phyloP scores from a whole-genome alignment of 2,113 vertebrate species.

The Mugil cephalus region DNA sequence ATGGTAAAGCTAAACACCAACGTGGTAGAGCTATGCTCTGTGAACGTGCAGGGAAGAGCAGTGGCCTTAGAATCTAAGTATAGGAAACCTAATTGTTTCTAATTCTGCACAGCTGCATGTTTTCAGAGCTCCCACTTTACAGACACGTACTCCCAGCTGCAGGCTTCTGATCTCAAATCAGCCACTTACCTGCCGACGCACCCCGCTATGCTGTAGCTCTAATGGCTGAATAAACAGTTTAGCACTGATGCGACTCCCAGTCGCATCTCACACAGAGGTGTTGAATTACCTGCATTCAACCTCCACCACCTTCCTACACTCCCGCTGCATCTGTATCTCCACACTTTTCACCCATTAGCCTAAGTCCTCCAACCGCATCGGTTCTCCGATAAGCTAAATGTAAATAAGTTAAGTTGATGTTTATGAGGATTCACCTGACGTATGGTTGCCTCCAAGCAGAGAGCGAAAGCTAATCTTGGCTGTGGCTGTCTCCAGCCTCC shows the following conservation, averaged over 20 bases:
- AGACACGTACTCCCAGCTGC: background rate
- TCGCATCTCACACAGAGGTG: slow-evolving; percentile 55
- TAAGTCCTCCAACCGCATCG: slow-evolving; percentile 53
- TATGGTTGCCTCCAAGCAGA: slow-evolving; percentile 2
- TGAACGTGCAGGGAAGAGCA: background rate
- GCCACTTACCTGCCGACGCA: slow-evolving; percentile 37
- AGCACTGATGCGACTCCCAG: slow-evolving; percentile 72
- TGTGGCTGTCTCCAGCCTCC: slow-evolving; percentile 50
- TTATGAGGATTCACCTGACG: slow-evolving; percentile 39
- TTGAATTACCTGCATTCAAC: slow-evolving; percentile 72
- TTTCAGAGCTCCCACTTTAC: background rate
- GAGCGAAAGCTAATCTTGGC: slow-evolving; percentile 63
- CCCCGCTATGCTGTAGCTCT: slow-evolving; percentile 28
- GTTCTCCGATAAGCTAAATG: slow-evolving; percentile 40
- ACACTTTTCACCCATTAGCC: slow-evolving; percentile 49
- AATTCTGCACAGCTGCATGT: background rate
- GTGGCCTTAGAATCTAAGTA: too few relatives aligned
- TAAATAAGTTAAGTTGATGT: slow-evolving; percentile 34
- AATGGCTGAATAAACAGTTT: slow-evolving; percentile 74
- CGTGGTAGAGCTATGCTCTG: too few relatives aligned
- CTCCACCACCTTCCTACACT: slow-evolving; percentile 25
- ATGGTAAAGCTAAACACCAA: too few relatives aligned
- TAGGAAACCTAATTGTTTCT: background rate
- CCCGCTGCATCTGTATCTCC: slow-evolving; percentile 29
- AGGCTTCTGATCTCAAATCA: slow-evolving; percentile 41